Evolutionary conservation across 2,888 invertebrate genomes (phyloP).

Genomic region (Stegophylla sp.): DNA sequence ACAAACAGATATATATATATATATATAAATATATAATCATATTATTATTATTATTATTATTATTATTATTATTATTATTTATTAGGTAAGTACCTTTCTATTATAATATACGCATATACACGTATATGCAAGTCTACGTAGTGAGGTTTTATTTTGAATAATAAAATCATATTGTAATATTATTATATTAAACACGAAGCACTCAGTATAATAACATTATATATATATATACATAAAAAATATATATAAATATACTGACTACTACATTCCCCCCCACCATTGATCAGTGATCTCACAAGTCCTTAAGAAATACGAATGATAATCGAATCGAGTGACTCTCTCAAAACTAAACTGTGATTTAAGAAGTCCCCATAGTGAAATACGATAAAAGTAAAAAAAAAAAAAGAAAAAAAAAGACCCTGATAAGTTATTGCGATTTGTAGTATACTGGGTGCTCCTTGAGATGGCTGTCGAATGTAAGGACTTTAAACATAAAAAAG

Average conservation of each 20-base stretch:
- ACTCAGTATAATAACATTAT: slow-evolving; percentile 28
- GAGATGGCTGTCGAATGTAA: slow-evolving; percentile 10
- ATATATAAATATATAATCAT: no score
- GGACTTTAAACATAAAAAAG: background rate
- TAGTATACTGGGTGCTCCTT: slow-evolving; percentile 45
- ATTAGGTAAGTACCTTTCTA: slow-evolving; percentile 37
- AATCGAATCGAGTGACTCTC: slow-evolving; percentile 3
- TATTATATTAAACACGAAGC: background rate
- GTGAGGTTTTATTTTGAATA: slow-evolving; percentile 16
- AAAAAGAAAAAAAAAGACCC: background rate
- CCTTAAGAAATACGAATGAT: slow-evolving; percentile 23
- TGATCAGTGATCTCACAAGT: slow-evolving; percentile 53
- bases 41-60: no score
- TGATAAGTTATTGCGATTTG: background rate
- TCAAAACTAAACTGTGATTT: background rate
- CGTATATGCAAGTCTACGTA: slow-evolving; percentile 1
- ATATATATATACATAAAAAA: no score
- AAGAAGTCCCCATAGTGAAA: background rate
- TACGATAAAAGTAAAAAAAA: background rate
- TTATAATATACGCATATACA: slow-evolving; percentile 15
- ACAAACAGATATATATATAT: slow-evolving; percentile 32
- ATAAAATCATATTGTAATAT: background rate
- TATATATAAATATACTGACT: no score
- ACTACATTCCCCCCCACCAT: slow-evolving; percentile 9
- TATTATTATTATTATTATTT: no score